These are phyloP conservation scores for Stenodera caucasica DNA, from an alignment of 2,888 invertebrate genomes.

Conservation along the genomic window DNA sequence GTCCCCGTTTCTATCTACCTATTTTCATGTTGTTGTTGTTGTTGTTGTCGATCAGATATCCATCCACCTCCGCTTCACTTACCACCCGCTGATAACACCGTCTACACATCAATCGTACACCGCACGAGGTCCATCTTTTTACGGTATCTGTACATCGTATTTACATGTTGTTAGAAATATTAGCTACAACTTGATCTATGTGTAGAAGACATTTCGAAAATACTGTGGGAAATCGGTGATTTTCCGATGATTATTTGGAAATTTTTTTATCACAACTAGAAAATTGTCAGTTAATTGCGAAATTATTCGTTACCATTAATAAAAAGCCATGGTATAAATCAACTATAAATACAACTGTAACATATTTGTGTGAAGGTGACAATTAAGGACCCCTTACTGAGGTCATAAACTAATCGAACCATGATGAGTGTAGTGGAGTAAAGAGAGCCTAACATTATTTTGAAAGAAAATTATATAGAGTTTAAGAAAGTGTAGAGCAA, in stretches of 20 bases:
- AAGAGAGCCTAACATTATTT: slow-evolving; percentile 1
- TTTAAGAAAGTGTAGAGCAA: slow-evolving; percentile 16
- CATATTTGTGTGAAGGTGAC: slow-evolving; percentile 29
- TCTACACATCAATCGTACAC: slow-evolving; percentile 41
- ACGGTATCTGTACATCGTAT: slow-evolving; percentile 32
- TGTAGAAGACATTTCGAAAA: slow-evolving; percentile 3
- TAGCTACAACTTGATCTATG: slow-evolving; percentile 14
- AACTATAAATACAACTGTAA: background rate
- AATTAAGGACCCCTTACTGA: slow-evolving; percentile 33
- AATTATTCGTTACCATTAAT: background rate
- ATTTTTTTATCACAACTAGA: too few species aligned
- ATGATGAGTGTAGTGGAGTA: slow-evolving; percentile 2
- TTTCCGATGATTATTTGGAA: too few species aligned
- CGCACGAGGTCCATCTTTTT: slow-evolving; percentile 34
- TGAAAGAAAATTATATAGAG: slow-evolving; percentile 2
- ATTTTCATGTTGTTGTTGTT: background rate
- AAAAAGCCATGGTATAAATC: background rate
- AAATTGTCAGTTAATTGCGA: too few species aligned
- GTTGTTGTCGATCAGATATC: slow-evolving; percentile 12
- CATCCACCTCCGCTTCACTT: slow-evolving; percentile 31
- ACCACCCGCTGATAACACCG: slow-evolving; percentile 39
- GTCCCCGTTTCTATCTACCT: slow-evolving; percentile 14
- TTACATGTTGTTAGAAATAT: slow-evolving; percentile 40
- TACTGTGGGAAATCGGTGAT: slow-evolving; percentile 8
- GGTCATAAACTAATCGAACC: slow-evolving; percentile 26